Base-by-base conservation (phyloP, 1,140 invertebrate species). In the Pissodes strobi region DNA sequence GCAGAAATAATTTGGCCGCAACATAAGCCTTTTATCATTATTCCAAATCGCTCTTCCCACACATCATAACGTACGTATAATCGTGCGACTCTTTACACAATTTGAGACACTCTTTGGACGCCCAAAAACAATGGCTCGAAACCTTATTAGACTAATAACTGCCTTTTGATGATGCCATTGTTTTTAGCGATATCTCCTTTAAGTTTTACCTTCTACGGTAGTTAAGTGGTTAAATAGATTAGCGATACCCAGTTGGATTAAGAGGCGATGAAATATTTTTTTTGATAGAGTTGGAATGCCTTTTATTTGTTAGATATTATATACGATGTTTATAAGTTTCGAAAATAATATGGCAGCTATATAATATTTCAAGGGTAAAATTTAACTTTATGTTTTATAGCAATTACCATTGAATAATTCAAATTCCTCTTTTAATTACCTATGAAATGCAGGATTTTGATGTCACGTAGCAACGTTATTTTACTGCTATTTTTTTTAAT, bases 101-200 rank as follows among this genome's bases (percentile, higher is more conserved):
- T 59, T 59, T 46, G 39, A 46, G 41, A 57, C 56, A 59, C 39
- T 27, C n/a, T 18, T 17, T 17, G 21, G 18, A 23, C 39, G 46
- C 27, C 48, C 58, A 41, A 61, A 61, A 61, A 34, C 25, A 61
- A 38, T 34, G 58, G 48, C 34, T 18, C 12, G 17, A 38, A n/a
- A 41, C 30, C 48, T 63, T 53, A 63, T 52, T 63, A 63, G 49
- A 38, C 60, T 63, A 63, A 63, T 55, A 49, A 63, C 60, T 49
- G 60, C 58, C 46, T 49, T 51, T 46, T 51, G 45, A 51, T 63
- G 48, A 53, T 53, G n/a, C 57, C 43, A 60, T 60, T 60, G 57
- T 60, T 27, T 46, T 60, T 27, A 34, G 17, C 25, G 57, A 49
- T 49, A 39, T 22, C 45, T 49, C 57, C 57, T 60, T 60, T 60